Base-by-base conservation (phyloP, 2,888 invertebrate genomes). In the Dicyrtomina minuta region DNA sequence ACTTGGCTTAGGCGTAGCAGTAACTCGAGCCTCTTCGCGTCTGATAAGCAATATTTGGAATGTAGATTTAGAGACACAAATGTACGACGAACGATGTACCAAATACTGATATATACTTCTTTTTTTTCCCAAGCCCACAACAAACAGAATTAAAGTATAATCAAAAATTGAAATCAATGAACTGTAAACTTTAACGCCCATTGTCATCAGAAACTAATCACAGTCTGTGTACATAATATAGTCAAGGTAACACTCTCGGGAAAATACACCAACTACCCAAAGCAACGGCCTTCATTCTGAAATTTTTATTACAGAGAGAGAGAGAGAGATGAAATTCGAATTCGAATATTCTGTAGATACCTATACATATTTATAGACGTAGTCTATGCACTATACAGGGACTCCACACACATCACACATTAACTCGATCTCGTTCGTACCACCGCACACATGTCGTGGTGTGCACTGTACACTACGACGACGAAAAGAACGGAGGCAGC, bases 121-220 rank as follows among this genome's bases (percentile, higher is more conserved):
- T 33, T 33, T 33, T 33, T 33, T 33, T 33, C 8, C 8, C 33
- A 33, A 33, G 33, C 51, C n/a, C 13, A 51, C 51, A 51, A 51
- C 33, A 24, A 51, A 51, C 22, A n/a, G 22, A 51, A 24, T 51
- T 12, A 24, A 51, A 20, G 51, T 24, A n/a, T n/a, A 62, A 62
- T 62, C 62, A 62, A 49, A 51, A 49, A 62, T 44, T 62, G 24
- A 56, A 66, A 66, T 66, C 56, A 66, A 66, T 66, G 65, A 65
- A 65, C 65, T 41, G 66, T 58, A 66, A 66, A 55, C 43, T 66
- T 66, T 13, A 56, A 62, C 22, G 56, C 44, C 66, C 41, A 66
- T 66, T 66, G 66, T 66, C 41, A 56, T 66, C 44, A 59, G 59
- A 59, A 51, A 43, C 43, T 59, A 59, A 59, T 59, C 59, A 59